Base-by-base conservation (phyloP, 2,888 invertebrate genomes). In the Cheilosia pagana region DNA sequence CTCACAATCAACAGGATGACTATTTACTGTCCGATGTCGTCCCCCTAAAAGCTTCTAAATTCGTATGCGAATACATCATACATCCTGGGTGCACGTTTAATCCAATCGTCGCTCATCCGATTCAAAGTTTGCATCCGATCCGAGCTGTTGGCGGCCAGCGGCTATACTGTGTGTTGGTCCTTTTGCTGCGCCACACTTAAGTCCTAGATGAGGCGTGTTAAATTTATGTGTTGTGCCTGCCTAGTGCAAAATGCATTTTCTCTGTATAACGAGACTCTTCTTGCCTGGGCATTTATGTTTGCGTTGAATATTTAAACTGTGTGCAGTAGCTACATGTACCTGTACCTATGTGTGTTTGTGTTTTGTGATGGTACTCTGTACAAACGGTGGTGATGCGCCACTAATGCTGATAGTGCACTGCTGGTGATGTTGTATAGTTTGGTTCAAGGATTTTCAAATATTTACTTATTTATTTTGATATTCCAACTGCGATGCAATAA, bases 391-490 rank as follows among this genome's bases (percentile, higher is more conserved):
- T 25, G 53, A 67, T 67, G 65, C 53, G 14, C 57, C 53, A 59
- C 65, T 41, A 28, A 39, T 25, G 6, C 35, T 68, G 43, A 28
- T 50, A 60, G 12, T 72, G 65, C 60, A 41, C 3, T 72, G 65
- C 60, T 43, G 59, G 45, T 41, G 53, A 14, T 75, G 65, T 43
- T 67, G 60, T n/a, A 45, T n/a, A 45, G 52, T 16, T 21, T 10
- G 52, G 70, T 59, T 79, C 81, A 76, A 81, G 75, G 71, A 85
- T 62, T 55, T 55, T 55, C 85, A 85, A 85, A 85, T 85, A 81
- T 85, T 85, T 85, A 71, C 85, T 70, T 85, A 81, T 81, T 76
- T 81, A 81, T 85, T 85, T 81, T 75, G 85, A 67, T 85, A 85
- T 85, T 76, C 85, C 85, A 75, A 81, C 63, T 67, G 81, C 75